Base-by-base conservation (phyloP, 2,888 invertebrate species). In the Chloroclystis v-ata region DNA sequence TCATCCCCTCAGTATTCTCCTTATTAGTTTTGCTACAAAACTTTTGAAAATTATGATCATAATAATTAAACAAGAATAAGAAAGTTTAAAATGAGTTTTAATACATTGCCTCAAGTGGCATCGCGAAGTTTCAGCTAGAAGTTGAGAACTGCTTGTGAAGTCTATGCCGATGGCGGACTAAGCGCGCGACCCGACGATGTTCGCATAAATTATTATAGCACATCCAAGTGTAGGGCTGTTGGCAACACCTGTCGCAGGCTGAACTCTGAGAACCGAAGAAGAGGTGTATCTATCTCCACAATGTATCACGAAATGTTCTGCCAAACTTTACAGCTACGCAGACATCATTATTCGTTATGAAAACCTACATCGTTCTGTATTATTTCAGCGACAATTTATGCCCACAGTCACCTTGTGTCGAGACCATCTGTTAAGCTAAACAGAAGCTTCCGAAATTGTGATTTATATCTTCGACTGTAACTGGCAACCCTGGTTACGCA, bases 161-260 rank as follows among this genome's bases (percentile, higher is more conserved):
- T 46, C 38, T 39, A 20, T 20, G 5, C 20, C 20, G 43, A 16
- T 1, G 10, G 38, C 28, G 20, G 39, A 37, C 44, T 45, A 20
- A 49, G 38, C 48, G 30, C 43, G 42, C 38, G 51, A 46, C 42
- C 30, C 33, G 47, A 39, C 46, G 40, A 41, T 49, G 47, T 37
- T 51, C 25, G 29, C 39, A 48, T 54, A 47, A 37, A 60, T 56
- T 49, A 56, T 52, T 47, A 43, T 32, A 12, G 37, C 14, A 11
- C 24, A 13, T 3, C 10, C 10, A n/a, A 10, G 8, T 6, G 33
- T 41, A 53, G 53, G 48, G 47, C 25, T 50, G 42, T 12, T n/a
- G 12, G 6, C 10, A 4, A 11, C 42, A 14, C 11, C 32, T 8
- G 14, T n/a, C 5, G n/a, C n/a, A n/a, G n/a, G n/a, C n/a, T n/a